Base-by-base conservation (phyloP, 2,888 invertebrate species). In the Scaptomyza flava region DNA sequence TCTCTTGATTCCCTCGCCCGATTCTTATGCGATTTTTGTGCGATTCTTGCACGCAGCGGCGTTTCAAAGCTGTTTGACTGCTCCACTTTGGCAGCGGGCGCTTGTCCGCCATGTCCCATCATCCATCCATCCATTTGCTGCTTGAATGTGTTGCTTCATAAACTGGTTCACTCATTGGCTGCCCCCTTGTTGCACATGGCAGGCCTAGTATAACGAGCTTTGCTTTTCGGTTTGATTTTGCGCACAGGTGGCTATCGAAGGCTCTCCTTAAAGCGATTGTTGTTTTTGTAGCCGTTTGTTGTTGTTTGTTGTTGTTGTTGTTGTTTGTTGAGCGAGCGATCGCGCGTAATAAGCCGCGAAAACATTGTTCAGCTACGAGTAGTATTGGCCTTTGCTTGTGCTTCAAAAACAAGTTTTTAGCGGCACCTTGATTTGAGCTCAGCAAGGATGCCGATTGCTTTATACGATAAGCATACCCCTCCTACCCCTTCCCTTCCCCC, bases 311-410 rank as follows among this genome's bases (percentile, higher is more conserved):
- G 34, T 46, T 57, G 46, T 53, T 31, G 43, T 41, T 31, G 59
- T 42, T 73, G 68, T 52, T 61, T 57, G 46, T 51, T 20, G 70
- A 61, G 79, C 79, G 65, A 77, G 70, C 81, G 75, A 70, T 79
- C 77, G 81, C 81, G 76, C 83, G 81, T 89, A 90, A 88, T 88
- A 90, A 90, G 89, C 89, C 83, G 91, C 89, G 90, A 90, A 90
- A 90, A 88, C 88, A 90, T 87, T 89, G 84, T 79, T 84, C 81
- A 78, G 81, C 59, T 72, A 59, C 59, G 77, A 74, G 69, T 69
- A 77, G 69, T 69, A 86, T 82, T 83, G 72, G 60, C 66, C 52
- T 52, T n/a, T 38, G 30, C 58, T 9, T 6, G 14, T 17, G 11
- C 11, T 8, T 17, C 9, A 34, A 11, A 30, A 81, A 87, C 81